Evolutionary conservation across 2,113 vertebrate species (phyloP).

Genomic region (Ondatra zibethicus): DNA sequence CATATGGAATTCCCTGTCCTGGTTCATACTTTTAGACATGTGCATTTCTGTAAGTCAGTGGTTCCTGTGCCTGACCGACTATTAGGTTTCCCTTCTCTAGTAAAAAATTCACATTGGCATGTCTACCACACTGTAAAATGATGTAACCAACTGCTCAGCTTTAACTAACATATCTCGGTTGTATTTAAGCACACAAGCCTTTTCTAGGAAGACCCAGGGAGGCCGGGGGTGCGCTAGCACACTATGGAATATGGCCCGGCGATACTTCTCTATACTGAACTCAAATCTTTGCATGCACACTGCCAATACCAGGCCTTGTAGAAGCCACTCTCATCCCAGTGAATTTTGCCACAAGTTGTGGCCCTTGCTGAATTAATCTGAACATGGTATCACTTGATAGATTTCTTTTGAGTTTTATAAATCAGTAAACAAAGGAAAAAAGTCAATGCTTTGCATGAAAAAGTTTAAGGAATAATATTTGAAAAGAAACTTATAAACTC

Average conservation of each 20-base stretch:
- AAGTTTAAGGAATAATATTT: neutral
- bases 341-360: neutral
- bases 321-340: neutral
- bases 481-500: neutral
- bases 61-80: neutral
- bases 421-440: neutral
- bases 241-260: neutral
- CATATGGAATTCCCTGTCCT: neutral
- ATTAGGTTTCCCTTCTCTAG: neutral
- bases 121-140: neutral
- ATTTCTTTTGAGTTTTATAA: neutral
- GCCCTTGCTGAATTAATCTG: neutral
- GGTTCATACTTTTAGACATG: neutral
- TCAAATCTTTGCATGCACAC: neutral
- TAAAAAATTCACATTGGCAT: neutral
- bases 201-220: neutral
- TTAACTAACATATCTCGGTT: neutral
- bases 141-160: neutral
- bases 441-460: neutral
- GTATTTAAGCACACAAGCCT: neutral
- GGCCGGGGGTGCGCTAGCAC: neutral
- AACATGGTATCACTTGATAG: neutral
- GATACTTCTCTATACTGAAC: neutral
- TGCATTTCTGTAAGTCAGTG: neutral
- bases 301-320: neutral